phyloP scores from a whole-genome alignment of 2,113 vertebrate genomes.

The Dicrurus megarhynchus region DNA sequence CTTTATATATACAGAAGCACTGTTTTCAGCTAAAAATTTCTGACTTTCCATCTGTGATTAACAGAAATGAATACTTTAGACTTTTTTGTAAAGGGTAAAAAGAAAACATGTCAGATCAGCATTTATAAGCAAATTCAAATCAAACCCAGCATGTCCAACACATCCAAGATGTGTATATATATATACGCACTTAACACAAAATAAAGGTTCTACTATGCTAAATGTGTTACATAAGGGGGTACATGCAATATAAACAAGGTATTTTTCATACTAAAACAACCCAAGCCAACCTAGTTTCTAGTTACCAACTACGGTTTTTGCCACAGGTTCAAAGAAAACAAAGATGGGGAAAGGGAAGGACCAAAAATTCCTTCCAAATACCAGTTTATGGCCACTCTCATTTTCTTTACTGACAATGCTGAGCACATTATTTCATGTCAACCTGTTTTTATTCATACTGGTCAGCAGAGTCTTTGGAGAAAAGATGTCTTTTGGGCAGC shows the following conservation, averaged over 20 bases:
- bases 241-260: background rate
- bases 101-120: background rate
- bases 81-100: background rate
- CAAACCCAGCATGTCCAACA: background rate
- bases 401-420: background rate
- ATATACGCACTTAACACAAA: background rate
- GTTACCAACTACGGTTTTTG: background rate
- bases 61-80: constrained; percentile 35
- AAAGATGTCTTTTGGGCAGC: background rate
- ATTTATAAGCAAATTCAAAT: background rate
- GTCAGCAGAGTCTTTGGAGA: background rate
- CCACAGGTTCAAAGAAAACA: background rate
- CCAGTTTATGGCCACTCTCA: background rate
- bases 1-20: constrained; percentile 99
- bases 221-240: background rate
- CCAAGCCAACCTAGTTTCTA: background rate
- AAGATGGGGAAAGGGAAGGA: background rate
- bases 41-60: constrained; percentile 95
- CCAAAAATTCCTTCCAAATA: background rate
- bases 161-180: background rate
- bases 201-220: background rate
- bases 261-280: background rate
- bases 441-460: background rate
- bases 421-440: background rate
- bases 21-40: constrained; percentile 98